phyloP scores from a whole-genome alignment of 1,140 invertebrate species.

The Temnothorax curvispinosus region DNA sequence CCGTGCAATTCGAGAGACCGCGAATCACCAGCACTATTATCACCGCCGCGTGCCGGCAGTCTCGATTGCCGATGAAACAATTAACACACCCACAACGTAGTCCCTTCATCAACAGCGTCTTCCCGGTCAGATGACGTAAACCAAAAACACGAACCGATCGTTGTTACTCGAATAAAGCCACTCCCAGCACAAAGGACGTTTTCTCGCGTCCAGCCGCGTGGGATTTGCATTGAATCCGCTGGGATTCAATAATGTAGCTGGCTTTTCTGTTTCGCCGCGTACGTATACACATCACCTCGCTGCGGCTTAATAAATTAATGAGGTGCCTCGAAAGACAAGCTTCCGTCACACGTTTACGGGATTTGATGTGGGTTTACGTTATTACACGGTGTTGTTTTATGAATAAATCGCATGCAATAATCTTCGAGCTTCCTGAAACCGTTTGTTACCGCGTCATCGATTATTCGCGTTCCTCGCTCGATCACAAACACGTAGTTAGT shows the following conservation, averaged over 20 bases:
- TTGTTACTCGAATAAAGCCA: conserved; percentile 1
- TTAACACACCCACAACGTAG: background rate
- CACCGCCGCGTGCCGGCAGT: too few relatives aligned
- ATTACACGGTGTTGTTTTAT: background rate
- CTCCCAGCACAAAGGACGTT: background rate
- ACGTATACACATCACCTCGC: background rate
- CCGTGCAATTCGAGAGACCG: background rate
- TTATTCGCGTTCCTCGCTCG: too few relatives aligned
- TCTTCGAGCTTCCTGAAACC: background rate
- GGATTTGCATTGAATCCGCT: background rate
- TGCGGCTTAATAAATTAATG: background rate
- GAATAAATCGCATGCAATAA: conserved; percentile 1
- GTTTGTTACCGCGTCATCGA: background rate
- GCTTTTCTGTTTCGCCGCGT: background rate
- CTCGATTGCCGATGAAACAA: background rate
- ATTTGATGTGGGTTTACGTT: conserved; percentile 6
- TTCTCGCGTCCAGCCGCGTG: background rate
- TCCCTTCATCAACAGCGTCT: background rate
- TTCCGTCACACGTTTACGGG: too few relatives aligned
- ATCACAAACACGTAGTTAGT: background rate
- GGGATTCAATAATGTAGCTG: conserved; percentile 26
- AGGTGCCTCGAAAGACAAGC: too few relatives aligned
- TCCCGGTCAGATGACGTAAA: background rate
- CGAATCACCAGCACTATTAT: background rate
- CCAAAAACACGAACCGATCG: background rate